Percentiles rank a stretch among this genome's conserved stretches.
phyloP scores from a whole-genome alignment of 2,113 vertebrate species.

The Gymnobelideus leadbeateri region DNA sequence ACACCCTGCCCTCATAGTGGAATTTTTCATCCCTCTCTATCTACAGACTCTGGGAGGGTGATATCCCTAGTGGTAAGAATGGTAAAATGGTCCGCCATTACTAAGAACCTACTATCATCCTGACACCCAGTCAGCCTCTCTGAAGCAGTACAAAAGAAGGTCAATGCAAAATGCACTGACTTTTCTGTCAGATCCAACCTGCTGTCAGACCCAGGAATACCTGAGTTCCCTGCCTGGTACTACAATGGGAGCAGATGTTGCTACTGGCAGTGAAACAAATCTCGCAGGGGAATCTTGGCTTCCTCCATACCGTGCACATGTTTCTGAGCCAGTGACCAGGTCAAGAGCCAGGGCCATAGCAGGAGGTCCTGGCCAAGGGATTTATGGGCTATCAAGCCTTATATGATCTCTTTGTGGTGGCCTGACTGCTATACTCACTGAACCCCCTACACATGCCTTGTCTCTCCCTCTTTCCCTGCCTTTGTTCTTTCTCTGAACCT shows the following conservation, averaged over 20 bases:
- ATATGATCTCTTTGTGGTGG: background rate
- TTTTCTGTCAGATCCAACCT: background rate
- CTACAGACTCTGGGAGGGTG: background rate
- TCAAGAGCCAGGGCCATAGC: background rate
- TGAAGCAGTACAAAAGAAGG: background rate
- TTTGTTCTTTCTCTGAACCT: background rate
- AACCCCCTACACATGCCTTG: background rate
- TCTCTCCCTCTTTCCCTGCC: background rate
- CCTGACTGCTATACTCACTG: background rate
- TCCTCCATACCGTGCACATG: background rate
- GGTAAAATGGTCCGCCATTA: background rate
- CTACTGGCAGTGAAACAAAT: constrained; percentile 14
- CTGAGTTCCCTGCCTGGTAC: background rate
- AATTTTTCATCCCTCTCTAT: background rate
- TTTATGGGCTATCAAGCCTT: background rate
- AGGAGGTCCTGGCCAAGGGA: rapidly evolving
- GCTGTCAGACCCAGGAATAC: background rate
- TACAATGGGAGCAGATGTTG: background rate
- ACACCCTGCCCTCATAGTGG: background rate
- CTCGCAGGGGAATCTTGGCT: background rate
- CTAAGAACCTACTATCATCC: background rate
- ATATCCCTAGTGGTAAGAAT: background rate
- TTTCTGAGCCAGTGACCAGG: background rate
- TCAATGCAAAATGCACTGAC: background rate
- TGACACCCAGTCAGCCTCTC: background rate